A percentile compares a stretch with the other conserved stretches of the same genome.
These are phyloP conservation scores for Sebastes jordani DNA, from an alignment of 2,797 vertebrate species.

Conservation along the genomic window DNA sequence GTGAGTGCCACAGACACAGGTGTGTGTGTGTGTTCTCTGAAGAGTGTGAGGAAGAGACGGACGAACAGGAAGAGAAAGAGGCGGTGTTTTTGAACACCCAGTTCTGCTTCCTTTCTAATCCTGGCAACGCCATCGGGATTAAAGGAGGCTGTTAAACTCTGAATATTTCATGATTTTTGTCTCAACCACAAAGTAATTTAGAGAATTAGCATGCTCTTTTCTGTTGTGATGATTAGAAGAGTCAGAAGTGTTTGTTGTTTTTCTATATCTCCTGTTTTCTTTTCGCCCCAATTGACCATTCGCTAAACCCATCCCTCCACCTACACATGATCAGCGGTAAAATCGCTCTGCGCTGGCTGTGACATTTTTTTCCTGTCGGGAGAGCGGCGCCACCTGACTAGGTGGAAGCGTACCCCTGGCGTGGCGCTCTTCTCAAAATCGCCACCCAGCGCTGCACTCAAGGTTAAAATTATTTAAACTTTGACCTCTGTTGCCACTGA, in stretches of 20 bases:
- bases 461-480: too few species aligned
- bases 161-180: conserved; percentile 67
- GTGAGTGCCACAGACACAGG: neutral
- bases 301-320: neutral
- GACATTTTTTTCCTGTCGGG: neutral
- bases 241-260: conserved; percentile 19
- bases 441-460: too few species aligned
- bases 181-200: conserved; percentile 26
- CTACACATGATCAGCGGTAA: neutral
- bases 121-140: conserved; percentile 57
- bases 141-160: conserved; percentile 51
- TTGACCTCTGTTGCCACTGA: too few species aligned
- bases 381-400: neutral
- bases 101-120: conserved; percentile 54
- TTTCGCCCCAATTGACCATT: neutral
- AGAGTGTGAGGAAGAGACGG: neutral
- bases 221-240: conserved; percentile 5
- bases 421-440: neutral
- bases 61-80: conserved; percentile 18
- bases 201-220: conserved; percentile 22
- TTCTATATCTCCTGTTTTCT: neutral
- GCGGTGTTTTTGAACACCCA: conserved; percentile 22
- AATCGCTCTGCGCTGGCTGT: neutral
- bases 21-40: neutral
- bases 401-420: neutral